A percentile compares a stretch with the other conserved stretches of the same genome.
Evolutionary conservation across 2,113 vertebrate species (phyloP).

Genomic region (Pristiophorus japonicus): DNA sequence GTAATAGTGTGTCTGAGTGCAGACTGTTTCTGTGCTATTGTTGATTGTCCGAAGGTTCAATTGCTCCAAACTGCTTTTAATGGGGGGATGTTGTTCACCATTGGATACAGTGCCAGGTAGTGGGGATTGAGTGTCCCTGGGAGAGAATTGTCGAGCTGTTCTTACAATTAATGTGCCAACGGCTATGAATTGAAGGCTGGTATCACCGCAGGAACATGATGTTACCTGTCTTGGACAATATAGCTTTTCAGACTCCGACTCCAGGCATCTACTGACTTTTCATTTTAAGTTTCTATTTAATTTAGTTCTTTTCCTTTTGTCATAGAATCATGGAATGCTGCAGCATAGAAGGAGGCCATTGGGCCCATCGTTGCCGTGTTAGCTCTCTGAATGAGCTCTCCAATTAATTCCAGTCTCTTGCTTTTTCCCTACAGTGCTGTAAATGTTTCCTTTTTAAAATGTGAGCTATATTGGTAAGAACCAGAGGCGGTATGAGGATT

Average conservation of each 20-base stretch:
- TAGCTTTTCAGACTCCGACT: neutral
- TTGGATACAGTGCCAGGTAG: neutral
- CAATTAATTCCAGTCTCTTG: neutral
- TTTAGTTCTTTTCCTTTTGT: neutral
- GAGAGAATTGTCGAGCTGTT: neutral
- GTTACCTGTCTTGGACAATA: neutral
- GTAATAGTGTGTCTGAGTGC: neutral
- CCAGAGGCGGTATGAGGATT: neutral
- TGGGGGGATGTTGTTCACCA: neutral
- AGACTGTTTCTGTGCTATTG: neutral
- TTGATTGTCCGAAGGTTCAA: neutral
- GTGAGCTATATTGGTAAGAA: neutral
- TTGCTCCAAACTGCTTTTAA: constrained; percentile 3
- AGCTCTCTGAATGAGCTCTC: neutral
- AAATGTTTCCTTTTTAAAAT: neutral
- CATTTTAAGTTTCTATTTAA: neutral
- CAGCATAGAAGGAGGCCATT: neutral
- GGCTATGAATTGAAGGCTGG: neutral
- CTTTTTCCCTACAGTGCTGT: neutral
- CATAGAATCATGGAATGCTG: neutral
- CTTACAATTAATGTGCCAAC: neutral
- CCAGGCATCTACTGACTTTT: neutral
- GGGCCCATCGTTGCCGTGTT: neutral
- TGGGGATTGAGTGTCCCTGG: neutral
- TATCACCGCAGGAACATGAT: neutral